Base-by-base conservation (phyloP, 2,797 vertebrate genomes). In the Melanotaenia nigrans region DNA sequence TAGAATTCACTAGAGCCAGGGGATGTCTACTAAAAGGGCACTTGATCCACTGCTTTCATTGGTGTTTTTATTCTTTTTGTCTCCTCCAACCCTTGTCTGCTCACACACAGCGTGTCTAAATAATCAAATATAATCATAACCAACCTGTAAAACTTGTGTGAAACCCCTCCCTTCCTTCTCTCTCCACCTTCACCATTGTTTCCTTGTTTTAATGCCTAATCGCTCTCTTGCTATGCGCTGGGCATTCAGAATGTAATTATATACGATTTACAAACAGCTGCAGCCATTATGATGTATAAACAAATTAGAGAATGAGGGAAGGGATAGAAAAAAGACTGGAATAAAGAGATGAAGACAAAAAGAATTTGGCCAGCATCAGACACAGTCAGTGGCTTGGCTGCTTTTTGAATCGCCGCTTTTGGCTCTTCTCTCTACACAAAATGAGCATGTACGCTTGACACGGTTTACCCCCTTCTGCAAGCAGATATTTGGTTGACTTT, bases 231-330 rank as follows among this genome's bases (percentile, higher is more conserved):
- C 83, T 86, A 79, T 62, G 74, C 72, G 28, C 78, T 68, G 85
- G 78, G 78, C 84, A 81, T 90, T 91, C 78, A 71, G 68, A 79
- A 82, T 88, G 84, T 92, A 92, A 92, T 93, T 93, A 90, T 84
- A 92, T 92, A 86, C 88, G 87, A 93, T 93, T 92, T 92, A 87
- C 89, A 88, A 91, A 93, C 89, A 92, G 91, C 90, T 92, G 89
- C 86, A 88, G 85, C 84, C 70, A 85, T 90, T 90, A 89, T 87
- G 84, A 84, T 61, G 87, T 87, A 90, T 91, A 89, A 92, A 90
- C 87, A 89, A 85, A 92, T 92, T 90, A 91, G 75, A 73, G 63
- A 83, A 85, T 1, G 61, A 83, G 73, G 53, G 66, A 67, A 36
- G 5, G 25, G 1, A 16, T 18, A 20, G 24, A n/a, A 25, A 35